A percentile compares a stretch with the other conserved stretches of the same genome.
Evolutionary conservation across 2,113 vertebrate genomes (phyloP).

Genomic region (Tachycineta bicolor): DNA sequence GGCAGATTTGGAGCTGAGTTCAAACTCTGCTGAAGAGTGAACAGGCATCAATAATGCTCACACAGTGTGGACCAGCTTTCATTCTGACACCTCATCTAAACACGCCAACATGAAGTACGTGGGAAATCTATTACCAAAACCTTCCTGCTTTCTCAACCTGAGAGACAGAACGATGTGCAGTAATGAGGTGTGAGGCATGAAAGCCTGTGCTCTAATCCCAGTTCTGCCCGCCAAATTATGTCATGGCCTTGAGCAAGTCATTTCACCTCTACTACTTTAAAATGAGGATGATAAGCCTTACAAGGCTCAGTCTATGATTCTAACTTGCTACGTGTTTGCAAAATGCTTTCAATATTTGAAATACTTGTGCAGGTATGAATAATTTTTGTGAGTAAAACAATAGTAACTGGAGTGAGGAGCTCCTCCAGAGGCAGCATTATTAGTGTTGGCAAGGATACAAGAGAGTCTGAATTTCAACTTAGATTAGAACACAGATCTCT

Average conservation of each 20-base stretch:
- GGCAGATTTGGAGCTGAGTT: neutral
- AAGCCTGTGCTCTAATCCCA: slow-evolving; percentile 3
- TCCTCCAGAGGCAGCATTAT: neutral
- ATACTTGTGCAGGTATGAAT: neutral
- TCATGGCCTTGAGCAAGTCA: slow-evolving; percentile 47
- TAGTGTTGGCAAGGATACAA: neutral
- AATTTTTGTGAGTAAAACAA: neutral
- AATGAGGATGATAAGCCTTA: slow-evolving; percentile 49
- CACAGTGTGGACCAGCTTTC: neutral
- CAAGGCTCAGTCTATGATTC: slow-evolving; percentile 29
- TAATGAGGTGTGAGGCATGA: slow-evolving; percentile 46
- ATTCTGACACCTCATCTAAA: slow-evolving; percentile 23
- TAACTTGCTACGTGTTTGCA: neutral
- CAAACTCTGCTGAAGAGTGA: neutral
- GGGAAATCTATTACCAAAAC: slow-evolving; percentile 15
- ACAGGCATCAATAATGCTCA: neutral
- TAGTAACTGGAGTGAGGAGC: neutral
- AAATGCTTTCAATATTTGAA: slow-evolving; percentile 9
- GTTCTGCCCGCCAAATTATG: slow-evolving; percentile 47
- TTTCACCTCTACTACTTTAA: slow-evolving; percentile 42
- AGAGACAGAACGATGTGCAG: neutral
- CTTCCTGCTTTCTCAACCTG: neutral
- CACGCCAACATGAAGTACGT: fast-evolving
- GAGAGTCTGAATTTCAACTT: neutral
- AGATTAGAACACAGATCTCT: neutral